Base-by-base conservation (phyloP, 2,888 invertebrate genomes). In the Polyploca ridens region DNA sequence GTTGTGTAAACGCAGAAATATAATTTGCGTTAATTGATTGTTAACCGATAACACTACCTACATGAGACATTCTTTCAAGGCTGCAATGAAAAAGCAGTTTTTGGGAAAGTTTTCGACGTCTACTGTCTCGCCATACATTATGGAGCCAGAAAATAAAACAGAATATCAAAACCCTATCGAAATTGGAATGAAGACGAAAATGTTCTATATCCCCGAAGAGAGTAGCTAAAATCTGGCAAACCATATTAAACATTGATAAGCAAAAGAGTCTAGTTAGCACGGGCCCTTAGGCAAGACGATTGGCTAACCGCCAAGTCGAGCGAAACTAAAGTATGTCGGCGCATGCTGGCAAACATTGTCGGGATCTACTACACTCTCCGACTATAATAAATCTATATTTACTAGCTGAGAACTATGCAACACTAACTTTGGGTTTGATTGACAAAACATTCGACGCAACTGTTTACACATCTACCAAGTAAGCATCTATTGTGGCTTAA, bases 341-440 rank as follows among this genome's bases (percentile, higher is more conserved):
- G 71, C 75, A 71, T 71, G 75, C 71, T 77, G 75, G 78, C 80
- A 76, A 79, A 78, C 78, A 75, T 73, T 76, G 71, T 69, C 69
- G 69, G 64, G 66, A 68, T 71, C 76, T 69, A 73, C 69, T 64
- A 74, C 68, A 81, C 71, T 75, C 71, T 66, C 72, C 72, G 63
- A 66, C 69, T 68, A 74, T 75, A 77, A 76, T 82, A 82, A 84
- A 78, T 81, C 76, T 83, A 80, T 76, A 79, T 84, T 78, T 81
- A 80, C 76, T 68, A 70, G 72, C 73, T 68, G 75, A 64, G 64
- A 75, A 74, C 67, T 62, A 68, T 68, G 66, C 63, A 71, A 67
- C 41, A 13, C 41, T 41, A 1, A 38, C 64, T 65, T 58, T 68
- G 35, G 63, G 64, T 76, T 72, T 75, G 70, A 74, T 75, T 70